Evolutionary conservation across 2,888 invertebrate genomes (phyloP), one percentile per base, ranked within the genome.

Genomic region (Nymphalis polychloros): DNA sequence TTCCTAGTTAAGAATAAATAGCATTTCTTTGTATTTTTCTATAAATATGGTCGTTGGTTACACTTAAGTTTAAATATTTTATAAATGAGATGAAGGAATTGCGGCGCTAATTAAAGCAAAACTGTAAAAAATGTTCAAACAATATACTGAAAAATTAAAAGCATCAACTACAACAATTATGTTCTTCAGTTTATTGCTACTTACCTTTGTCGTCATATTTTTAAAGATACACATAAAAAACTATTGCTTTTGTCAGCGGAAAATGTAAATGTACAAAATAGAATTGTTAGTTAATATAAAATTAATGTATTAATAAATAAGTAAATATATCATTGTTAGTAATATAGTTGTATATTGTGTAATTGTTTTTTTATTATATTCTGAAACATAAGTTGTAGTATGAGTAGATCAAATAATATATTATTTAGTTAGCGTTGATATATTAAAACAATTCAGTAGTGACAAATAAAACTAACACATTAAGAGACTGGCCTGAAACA

Each of bases 401-500:
- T 10, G 10, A 10, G 19, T 19, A 20, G 19, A 10, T 20, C 4
- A 20, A 50, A 20, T 50, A 50, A 50, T 13, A 50, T 49, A 49
- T 17, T n/a, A n/a, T n/a, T n/a, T n/a, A n/a, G n/a, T 48, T 41
- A 41, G 41, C 13, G 13, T 41, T 13, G 41, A 13, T 13, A 41
- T 41, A 10, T 41, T 41, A 13, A 13, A 41, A 13, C 4, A 41
- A 41, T 13, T 41, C 13, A 41, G 13, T 41, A 4, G 4, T 4
- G 19, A 49, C n/a, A 35, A 31, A 35, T 35, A 35, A 23, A 16
- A 10, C 20, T n/a, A 68, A 63, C 53, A 64, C 59, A 63, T 17
- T 55, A 57, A 63, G 55, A 47, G 35, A 35, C 61, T 69, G 66
- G 63, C 70, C 72, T 68, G 57, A 64, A 68, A 59, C 50, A 63